Evolutionary conservation across 2,113 vertebrate species (phyloP).

Genomic region (Gallinago jamesoni): DNA sequence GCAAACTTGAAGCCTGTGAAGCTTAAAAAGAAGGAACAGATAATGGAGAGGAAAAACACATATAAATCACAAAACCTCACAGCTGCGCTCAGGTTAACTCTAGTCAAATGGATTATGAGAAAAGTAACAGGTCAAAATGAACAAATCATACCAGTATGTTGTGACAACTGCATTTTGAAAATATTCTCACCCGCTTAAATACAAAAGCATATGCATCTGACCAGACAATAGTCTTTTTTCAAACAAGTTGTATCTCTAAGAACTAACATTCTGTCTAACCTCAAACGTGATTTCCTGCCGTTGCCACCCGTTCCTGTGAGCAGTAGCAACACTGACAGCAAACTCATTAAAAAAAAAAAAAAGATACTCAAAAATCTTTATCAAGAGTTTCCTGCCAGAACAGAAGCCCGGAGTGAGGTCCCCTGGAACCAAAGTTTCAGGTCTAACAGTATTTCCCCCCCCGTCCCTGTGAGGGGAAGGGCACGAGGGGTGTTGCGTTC

Average conservation of each 20-base stretch:
- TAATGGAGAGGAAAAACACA: background rate
- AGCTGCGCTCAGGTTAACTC: rapidly evolving
- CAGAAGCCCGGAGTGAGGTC: background rate
- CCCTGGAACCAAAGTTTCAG: background rate
- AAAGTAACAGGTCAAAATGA: background rate
- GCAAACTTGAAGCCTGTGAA: background rate
- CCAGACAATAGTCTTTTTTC: background rate
- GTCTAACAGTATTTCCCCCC: background rate
- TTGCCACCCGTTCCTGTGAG: background rate
- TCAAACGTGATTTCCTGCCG: background rate
- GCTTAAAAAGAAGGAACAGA: background rate
- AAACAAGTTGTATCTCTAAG: background rate
- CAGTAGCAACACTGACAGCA: background rate
- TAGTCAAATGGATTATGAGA: background rate
- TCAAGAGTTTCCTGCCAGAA: background rate
- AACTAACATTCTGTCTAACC: background rate
- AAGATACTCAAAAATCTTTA: background rate
- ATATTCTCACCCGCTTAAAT: background rate
- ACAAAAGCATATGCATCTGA: background rate
- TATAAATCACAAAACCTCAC: background rate
- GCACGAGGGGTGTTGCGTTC: background rate
- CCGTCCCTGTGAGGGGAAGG: background rate
- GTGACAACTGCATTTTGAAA: background rate
- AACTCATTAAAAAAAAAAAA: background rate
- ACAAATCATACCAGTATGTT: background rate